Evolutionary conservation across 2,888 invertebrate genomes (phyloP), one percentile per base, ranked within the genome.

Genomic region (Philereme vetulata): DNA sequence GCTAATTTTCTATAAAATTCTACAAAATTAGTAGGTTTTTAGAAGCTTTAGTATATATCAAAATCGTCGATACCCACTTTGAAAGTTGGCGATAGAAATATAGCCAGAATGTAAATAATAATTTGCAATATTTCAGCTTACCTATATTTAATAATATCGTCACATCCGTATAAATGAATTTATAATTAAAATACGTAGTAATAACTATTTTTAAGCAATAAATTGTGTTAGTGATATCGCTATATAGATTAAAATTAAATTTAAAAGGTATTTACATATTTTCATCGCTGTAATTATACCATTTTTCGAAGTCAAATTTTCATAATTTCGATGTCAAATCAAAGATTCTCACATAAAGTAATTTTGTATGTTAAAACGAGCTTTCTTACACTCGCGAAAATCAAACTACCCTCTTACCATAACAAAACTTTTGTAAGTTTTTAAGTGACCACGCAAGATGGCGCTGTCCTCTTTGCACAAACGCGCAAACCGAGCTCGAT

Each of bases 101-200:
- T 32, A 38, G 45, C 52, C 52, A 53, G 46, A 40, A 32, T 40
- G 40, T 54, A 40, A 44, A 44, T 44, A 50, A 32, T 51, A 7
- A 48, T 51, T 56, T 50, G 53, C 46, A 54, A 33, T 56, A 49
- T 43, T 56, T 60, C 46, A 59, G 56, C 53, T 63, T 75, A 71
- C 58, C 67, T 62, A 67, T 65, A 56, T 60, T 60, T 60, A 47
- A 47, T 49, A 46, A 43, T 56, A 59, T 56, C 40, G 54, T 67
- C 50, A 72, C 75, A 88, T 87, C 86, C 85, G 82, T 82, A 80
- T 81, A 80, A 84, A 88, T 83, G 88, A 88, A 88, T 89, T 90
- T 89, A 88, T 81, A 84, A 86, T 71, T 74, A 77, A n/a, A 80
- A 68, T 78, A 81, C 68, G 78, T 82, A 82, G 78, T 82, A 74